A percentile compares a stretch with the other conserved stretches of the same genome.
phyloP scores from a whole-genome alignment of 2,113 vertebrate genomes.

The Oxyruncus cristatus region DNA sequence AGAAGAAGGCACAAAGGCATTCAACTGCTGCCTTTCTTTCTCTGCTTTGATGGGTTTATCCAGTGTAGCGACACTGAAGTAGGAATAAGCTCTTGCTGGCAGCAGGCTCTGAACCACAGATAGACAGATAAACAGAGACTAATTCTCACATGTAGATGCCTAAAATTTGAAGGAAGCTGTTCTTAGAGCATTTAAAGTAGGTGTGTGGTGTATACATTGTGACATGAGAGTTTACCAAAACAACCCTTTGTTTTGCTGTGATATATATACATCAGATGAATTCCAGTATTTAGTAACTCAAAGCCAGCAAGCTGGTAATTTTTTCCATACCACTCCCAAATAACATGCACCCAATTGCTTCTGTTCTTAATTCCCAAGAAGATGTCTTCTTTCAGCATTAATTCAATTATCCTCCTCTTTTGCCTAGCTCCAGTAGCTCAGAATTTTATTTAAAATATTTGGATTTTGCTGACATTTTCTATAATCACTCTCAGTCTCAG shows the following conservation, averaged over 20 bases:
- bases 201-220: neutral
- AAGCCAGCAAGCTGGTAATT: neutral
- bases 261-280: neutral
- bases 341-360: neutral
- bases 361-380: neutral
- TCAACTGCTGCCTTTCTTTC: neutral
- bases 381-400: neutral
- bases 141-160: neutral
- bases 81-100: neutral
- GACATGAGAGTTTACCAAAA: neutral
- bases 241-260: neutral
- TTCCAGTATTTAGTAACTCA: neutral
- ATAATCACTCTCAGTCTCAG: neutral
- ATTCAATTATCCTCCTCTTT: neutral
- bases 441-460: neutral
- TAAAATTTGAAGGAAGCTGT: neutral
- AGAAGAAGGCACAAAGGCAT: fast-evolving
- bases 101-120: neutral
- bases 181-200: neutral
- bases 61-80: neutral
- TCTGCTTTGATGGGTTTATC: neutral
- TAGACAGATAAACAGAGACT: neutral
- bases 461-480: neutral
- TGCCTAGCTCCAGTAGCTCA: neutral
- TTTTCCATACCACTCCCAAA: neutral